These are phyloP conservation scores for Alviniconcha strummeri DNA, from an alignment of 2,888 invertebrate genomes.

Conservation along the genomic window DNA sequence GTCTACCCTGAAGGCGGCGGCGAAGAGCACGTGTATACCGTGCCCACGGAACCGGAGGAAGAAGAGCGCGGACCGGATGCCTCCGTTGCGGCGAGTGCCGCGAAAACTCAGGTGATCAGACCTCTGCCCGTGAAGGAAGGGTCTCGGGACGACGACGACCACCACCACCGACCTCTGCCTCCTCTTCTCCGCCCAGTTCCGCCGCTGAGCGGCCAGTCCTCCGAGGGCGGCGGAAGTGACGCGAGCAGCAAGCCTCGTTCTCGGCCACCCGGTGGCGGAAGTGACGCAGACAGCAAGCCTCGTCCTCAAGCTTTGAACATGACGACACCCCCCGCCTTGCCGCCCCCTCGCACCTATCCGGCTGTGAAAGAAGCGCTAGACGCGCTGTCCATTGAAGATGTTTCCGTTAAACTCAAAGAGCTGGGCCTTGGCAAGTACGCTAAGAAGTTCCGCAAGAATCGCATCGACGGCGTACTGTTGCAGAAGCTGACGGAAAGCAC, in stretches of 20 bases:
- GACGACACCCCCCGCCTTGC: neutral
- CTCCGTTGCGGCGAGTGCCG: too few relatives aligned
- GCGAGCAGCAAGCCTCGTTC: neutral
- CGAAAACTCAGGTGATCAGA: too few relatives aligned
- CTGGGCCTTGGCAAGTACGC: slow-evolving; percentile 25
- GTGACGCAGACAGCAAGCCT: neutral
- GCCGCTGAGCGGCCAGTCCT: neutral
- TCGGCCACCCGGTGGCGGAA: neutral
- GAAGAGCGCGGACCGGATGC: too few relatives aligned
- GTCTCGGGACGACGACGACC: too few relatives aligned
- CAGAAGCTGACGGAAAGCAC: slow-evolving; percentile 8
- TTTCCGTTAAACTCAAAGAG: slow-evolving; percentile 5
- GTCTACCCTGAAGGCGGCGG: neutral
- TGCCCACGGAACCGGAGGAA: neutral
- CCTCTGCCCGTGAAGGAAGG: too few relatives aligned
- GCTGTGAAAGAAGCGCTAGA: neutral
- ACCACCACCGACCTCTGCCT: too few relatives aligned
- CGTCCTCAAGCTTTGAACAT: too few relatives aligned
- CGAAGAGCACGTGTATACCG: too few relatives aligned
- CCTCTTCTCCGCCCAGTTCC: too few relatives aligned
- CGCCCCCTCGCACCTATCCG: neutral
- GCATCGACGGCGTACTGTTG: slow-evolving; percentile 29
- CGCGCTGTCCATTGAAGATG: slow-evolving; percentile 13
- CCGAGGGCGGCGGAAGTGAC: neutral
- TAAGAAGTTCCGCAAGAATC: slow-evolving; percentile 25